phyloP scores from a whole-genome alignment of 2,797 vertebrate genomes.

The Perodicticus potto region DNA sequence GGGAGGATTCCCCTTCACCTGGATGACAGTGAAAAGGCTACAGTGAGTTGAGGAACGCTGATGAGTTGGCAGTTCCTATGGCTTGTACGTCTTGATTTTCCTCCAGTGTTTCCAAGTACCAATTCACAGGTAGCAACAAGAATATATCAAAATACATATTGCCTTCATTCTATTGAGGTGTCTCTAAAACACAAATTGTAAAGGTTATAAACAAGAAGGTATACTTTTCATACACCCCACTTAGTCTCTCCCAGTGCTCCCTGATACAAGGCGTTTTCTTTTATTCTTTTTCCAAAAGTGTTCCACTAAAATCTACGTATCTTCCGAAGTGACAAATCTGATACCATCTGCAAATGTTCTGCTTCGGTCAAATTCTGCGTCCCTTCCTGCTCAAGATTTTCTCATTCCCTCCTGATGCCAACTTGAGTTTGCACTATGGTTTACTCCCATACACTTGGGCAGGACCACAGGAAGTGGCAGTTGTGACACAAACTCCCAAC shows the following conservation, averaged over 20 bases:
- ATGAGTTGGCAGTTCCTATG: not conserved
- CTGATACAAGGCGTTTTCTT: not conserved
- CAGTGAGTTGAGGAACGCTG: not conserved
- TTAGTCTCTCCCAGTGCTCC: not conserved
- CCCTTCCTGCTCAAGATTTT: not conserved
- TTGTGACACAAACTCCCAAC: fast-evolving
- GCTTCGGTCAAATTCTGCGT: not conserved
- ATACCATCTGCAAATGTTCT: not conserved
- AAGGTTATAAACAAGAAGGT: not conserved
- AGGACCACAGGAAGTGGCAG: not conserved
- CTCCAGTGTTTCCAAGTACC: not conserved
- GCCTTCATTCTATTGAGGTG: not conserved
- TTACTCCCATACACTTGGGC: not conserved
- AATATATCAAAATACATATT: not conserved
- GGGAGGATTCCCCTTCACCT: not conserved
- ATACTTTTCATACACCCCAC: not conserved
- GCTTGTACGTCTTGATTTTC: not conserved
- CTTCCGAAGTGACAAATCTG: not conserved
- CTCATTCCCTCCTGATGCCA: not conserved
- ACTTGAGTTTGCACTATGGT: not conserved
- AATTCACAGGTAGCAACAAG: not conserved
- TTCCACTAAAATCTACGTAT: not conserved
- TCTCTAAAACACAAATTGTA: not conserved
- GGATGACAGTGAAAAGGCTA: not conserved
- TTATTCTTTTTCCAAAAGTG: not conserved